Conservation (phyloP, 2,113 vertebrate species). For the Stictonetta naevosa region DNA sequence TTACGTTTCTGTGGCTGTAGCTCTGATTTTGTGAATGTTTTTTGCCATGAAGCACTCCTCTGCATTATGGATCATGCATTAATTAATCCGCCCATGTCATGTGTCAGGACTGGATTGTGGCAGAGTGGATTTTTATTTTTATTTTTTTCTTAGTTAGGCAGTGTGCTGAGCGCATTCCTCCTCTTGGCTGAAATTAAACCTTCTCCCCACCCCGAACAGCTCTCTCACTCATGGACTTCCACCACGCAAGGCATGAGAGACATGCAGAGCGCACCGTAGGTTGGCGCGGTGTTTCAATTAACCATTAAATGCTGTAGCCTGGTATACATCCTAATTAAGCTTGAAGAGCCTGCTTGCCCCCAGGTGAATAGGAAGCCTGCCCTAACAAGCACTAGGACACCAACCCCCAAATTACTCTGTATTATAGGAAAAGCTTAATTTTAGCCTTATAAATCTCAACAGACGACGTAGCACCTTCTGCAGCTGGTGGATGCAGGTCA, state of each 20-base stretch:
- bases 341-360: background rate
- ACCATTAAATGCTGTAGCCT: background rate
- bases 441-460: background rate
- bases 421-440: background rate
- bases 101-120: background rate
- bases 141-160: background rate
- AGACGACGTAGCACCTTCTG: background rate
- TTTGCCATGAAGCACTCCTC: background rate
- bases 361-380: constrained; percentile 9
- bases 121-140: background rate
- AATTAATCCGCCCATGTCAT: accelerated
- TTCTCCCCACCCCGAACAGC: background rate
- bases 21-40: background rate
- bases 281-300: background rate
- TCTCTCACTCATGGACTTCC: background rate
- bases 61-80: background rate
- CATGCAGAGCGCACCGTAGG: background rate
- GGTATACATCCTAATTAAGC: constrained; percentile 11
- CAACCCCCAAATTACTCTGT: background rate
- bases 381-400: background rate
- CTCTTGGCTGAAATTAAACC: constrained; percentile 35
- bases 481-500: background rate
- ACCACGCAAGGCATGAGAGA: background rate
- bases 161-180: background rate
- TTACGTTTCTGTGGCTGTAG: background rate